Evolutionary conservation across 2,797 vertebrate species (phyloP).

Genomic region (Aulostomus chinensis): DNA sequence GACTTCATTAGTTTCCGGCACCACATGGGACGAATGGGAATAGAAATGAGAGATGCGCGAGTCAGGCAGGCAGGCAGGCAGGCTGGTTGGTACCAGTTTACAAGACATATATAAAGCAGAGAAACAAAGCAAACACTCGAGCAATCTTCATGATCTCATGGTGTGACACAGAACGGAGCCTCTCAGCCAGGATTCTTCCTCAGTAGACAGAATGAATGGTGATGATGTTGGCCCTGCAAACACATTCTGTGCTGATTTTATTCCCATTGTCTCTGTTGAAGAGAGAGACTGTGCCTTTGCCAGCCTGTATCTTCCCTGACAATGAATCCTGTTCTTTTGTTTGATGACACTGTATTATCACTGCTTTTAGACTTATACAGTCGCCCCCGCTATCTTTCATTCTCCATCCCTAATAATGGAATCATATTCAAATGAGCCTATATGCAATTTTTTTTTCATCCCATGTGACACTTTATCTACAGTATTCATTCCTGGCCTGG

Average conservation of each 20-base stretch:
- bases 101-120: constrained; percentile 5
- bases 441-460: constrained; percentile 58
- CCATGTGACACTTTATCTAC: constrained; percentile 18
- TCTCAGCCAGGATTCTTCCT: constrained; percentile 23
- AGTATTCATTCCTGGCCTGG: constrained; percentile 17
- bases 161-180: constrained; percentile 13
- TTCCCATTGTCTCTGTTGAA: constrained; percentile 32
- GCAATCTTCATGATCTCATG: constrained; percentile 8
- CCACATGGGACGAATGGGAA: constrained; percentile 38
- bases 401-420: constrained; percentile 15
- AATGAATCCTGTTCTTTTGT: constrained; percentile 38
- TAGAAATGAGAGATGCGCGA: constrained; percentile 15
- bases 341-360: constrained; percentile 32
- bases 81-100: constrained; percentile 12
- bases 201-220: constrained; percentile 29
- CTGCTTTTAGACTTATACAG: constrained; percentile 7
- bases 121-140: constrained; percentile 1
- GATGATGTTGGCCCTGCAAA: constrained; percentile 24
- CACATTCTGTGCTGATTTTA: constrained; percentile 33
- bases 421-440: constrained; percentile 31
- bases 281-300: constrained; percentile 22
- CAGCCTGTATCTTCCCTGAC: constrained; percentile 21
- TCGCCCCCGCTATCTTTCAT: constrained; percentile 3
- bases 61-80: constrained; percentile 4
- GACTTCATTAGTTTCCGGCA: constrained; percentile 35